Evolutionary conservation across 2,797 vertebrate species (phyloP).

Genomic region (Aphelocoma californica): DNA sequence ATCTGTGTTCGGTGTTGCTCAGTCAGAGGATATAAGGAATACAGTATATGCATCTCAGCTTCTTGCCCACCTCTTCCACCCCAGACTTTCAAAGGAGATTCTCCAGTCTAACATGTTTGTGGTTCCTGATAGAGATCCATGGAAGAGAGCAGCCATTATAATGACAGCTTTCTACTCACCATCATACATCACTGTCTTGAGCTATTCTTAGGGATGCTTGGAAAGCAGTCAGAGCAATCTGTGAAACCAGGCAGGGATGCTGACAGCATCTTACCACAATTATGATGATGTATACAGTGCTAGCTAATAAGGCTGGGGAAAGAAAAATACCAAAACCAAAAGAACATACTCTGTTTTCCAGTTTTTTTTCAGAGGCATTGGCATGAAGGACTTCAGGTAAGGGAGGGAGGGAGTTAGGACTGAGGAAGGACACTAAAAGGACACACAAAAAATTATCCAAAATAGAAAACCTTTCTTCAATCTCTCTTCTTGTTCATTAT

Average conservation of each 20-base stretch:
- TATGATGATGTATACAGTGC: conserved; percentile 23
- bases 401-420: not conserved
- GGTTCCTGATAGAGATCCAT: not conserved
- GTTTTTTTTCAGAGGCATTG: not conserved
- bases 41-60: not conserved
- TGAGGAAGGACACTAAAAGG: conserved; percentile 3
- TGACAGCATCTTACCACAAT: conserved; percentile 55
- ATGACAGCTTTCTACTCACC: not conserved
- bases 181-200: conserved; percentile 29
- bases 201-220: conserved; percentile 60
- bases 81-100: not conserved
- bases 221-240: conserved; percentile 50
- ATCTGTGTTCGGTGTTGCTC: not conserved
- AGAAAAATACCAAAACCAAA: not conserved
- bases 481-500: not conserved
- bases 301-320: not conserved
- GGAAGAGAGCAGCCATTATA: not conserved
- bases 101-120: not conserved
- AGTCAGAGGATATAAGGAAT: not conserved
- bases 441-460: not conserved
- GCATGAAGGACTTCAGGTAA: not conserved
- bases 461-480: not conserved
- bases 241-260: conserved; percentile 21
- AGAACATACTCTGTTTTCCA: not conserved
- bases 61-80: not conserved